Percentiles rank a stretch among this genome's conserved stretches.
Evolutionary conservation across 2,797 vertebrate genomes (phyloP).

Genomic region (Spatula versicolor): DNA sequence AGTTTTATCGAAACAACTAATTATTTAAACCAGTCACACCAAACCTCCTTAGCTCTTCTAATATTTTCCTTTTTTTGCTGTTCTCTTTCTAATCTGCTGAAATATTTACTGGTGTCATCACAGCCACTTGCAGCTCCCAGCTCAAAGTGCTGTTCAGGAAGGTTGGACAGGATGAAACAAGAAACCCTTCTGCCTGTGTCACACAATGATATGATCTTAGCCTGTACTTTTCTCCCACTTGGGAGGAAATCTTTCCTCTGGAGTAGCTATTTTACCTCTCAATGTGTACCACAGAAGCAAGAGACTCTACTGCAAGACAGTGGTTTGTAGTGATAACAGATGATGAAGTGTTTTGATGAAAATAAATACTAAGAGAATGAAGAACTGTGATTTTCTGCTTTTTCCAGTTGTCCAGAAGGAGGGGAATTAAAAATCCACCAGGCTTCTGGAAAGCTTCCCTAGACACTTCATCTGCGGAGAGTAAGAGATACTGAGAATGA

Average conservation of each 20-base stretch:
- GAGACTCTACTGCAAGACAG: neutral
- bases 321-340: neutral
- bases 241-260: conserved; percentile 6
- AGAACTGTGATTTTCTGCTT: neutral
- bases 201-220: neutral
- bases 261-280: conserved; percentile 3
- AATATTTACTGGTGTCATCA: neutral
- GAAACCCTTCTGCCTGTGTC: neutral
- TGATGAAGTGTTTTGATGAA: conserved; percentile 21
- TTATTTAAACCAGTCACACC: neutral
- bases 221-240: neutral
- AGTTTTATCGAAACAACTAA: neutral
- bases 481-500: conserved; percentile 38
- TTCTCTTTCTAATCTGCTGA: neutral
- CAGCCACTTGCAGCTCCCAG: neutral
- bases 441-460: conserved; percentile 61
- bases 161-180: neutral
- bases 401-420: neutral
- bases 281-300: neutral
- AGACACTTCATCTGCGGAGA: conserved; percentile 45
- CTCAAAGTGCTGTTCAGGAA: neutral
- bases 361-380: conserved; percentile 24
- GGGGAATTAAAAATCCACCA: conserved; percentile 28
- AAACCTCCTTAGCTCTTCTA: neutral
- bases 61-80: neutral